phyloP scores from a whole-genome alignment of 2,797 vertebrate species.

The Chloroceryle inda region DNA sequence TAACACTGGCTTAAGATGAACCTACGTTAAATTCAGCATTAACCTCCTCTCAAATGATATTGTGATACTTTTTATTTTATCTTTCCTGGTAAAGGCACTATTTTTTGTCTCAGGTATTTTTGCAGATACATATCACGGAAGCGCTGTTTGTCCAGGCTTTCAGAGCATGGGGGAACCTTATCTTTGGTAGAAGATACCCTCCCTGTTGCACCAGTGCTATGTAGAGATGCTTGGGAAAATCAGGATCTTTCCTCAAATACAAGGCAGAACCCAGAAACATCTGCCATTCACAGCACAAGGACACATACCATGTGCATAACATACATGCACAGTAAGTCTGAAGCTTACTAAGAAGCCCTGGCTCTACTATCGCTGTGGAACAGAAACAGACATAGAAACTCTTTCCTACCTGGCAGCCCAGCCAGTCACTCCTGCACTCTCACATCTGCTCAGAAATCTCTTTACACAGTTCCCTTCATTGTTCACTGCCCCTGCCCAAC shows the following conservation, averaged over 20 bases:
- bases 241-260: not conserved
- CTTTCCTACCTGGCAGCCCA: not conserved
- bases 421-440: not conserved
- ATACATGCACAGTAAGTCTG: not conserved
- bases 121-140: not conserved
- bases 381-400: not conserved
- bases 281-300: not conserved
- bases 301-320: fast-evolving
- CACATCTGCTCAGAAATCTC: not conserved
- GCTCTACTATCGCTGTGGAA: not conserved
- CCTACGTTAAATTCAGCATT: not conserved
- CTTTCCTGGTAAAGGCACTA: not conserved
- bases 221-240: not conserved
- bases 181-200: not conserved
- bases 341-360: not conserved
- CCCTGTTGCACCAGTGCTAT: not conserved
- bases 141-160: not conserved
- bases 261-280: not conserved
- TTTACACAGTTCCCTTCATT: not conserved
- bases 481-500: not conserved
- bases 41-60: not conserved
- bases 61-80: not conserved
- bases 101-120: not conserved
- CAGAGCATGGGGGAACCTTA: not conserved
- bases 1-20: not conserved